Evolutionary conservation across 2,888 invertebrate species (phyloP), one percentile per base, ranked within the genome.

Genomic region (Sarcophaga subvicina): DNA sequence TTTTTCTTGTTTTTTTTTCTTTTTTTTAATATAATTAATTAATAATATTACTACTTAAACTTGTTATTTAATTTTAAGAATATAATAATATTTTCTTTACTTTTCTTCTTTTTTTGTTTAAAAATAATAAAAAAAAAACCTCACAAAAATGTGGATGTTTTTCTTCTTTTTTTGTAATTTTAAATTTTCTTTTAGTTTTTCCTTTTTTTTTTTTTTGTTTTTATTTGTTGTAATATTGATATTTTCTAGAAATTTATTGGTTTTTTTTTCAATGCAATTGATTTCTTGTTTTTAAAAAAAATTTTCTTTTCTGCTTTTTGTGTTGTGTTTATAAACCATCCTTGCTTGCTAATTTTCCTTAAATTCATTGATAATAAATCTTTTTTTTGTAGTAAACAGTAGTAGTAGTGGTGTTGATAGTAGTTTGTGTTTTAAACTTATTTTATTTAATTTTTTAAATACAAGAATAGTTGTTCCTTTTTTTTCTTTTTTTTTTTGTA

Each of bases 41-140:
- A 83, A 81, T 81, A 83, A 86, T 72, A 86, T 86, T 78, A 87
- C 84, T 87, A 86, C 83, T 87, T 87, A 84, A 81, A 84, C 77
- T 72, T 86, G 66, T 71, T 85, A 47, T 83, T 54, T 78, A 69
- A 80, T 85, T 77, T 80, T 80, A 81, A 78, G 81, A 54, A 77
- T 71, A 70, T 60, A 66, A 73, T 69, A 59, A 71, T 78, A 27
- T 54, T 70, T 27, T 49, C 64, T 62, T 63, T 54, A 54, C 17
- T 54, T 73, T 45, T 66, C 12, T 45, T 79, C 66, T 75, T 79
- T 27, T 37, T 37, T 37, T 37, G 37, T 37, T 37, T 37, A 37
- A 37, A 37, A 37, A 37, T 37, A 37, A 22, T 22, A 22, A 8
- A 37, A 37, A 37, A 8, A 37, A 37, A 64, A 81, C 78, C 66